phyloP scores from a whole-genome alignment of 2,113 vertebrate genomes.

The Hepsetus odoe region DNA sequence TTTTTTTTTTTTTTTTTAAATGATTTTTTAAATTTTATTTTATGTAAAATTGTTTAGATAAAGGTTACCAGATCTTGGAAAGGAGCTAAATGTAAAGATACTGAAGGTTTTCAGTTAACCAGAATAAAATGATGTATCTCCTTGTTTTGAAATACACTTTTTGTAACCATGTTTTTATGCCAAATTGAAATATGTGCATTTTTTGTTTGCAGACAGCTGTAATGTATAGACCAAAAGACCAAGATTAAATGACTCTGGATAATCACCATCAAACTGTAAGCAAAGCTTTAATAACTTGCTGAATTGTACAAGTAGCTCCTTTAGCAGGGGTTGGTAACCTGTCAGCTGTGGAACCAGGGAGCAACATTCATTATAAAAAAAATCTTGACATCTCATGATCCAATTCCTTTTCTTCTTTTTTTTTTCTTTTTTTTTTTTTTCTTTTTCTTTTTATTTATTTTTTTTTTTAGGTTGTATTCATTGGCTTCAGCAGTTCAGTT shows the following conservation, averaged over 20 bases:
- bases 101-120: neutral
- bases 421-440: too few species aligned
- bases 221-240: neutral
- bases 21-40: too few species aligned
- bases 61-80: neutral
- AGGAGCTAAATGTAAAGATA: conserved; percentile 17
- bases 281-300: neutral
- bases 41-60: neutral
- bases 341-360: neutral
- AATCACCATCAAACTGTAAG: neutral
- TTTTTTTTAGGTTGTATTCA: neutral
- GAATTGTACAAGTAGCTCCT: conserved; percentile 8
- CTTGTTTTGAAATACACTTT: too few species aligned
- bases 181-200: neutral
- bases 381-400: neutral
- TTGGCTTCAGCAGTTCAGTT: neutral
- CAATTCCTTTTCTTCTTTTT: too few species aligned
- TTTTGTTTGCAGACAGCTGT: neutral
- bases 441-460: too few species aligned
- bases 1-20: too few species aligned
- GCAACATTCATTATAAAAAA: conserved; percentile 1
- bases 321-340: neutral
- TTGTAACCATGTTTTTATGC: too few species aligned
- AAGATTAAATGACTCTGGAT: neutral
- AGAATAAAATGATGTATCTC: too few species aligned